phyloP scores from a whole-genome alignment of 2,113 vertebrate genomes.

The Notiomystis cincta region DNA sequence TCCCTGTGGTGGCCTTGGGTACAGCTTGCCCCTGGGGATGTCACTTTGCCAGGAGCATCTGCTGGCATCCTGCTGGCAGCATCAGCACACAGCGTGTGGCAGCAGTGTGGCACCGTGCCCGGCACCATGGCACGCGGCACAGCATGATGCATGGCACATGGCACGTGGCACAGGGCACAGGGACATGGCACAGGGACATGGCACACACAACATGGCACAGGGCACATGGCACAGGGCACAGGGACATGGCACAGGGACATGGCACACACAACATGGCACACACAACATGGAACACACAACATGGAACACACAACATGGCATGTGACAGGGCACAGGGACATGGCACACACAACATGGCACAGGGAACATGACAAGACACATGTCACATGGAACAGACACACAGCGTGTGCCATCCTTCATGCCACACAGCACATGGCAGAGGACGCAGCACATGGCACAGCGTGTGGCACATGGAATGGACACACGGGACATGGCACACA shows the following conservation, averaged over 20 bases:
- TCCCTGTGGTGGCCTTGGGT: not conserved
- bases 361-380: accelerated
- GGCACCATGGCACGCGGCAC: not conserved
- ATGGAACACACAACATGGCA: too few relatives aligned
- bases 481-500: accelerated
- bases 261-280: accelerated
- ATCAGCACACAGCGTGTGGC: accelerated
- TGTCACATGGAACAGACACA: not conserved
- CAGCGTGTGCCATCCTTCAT: too few relatives aligned
- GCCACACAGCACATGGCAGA: too few relatives aligned
- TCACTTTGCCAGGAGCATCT: not conserved
- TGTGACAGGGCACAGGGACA: not conserved
- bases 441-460: not conserved
- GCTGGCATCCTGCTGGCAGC: accelerated
- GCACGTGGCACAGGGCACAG: not conserved
- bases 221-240: accelerated
- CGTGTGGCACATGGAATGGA: not conserved
- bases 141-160: accelerated
- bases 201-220: accelerated
- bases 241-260: accelerated
- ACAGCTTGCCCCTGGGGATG: accelerated
- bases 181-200: accelerated
- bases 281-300: not conserved
- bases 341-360: not conserved
- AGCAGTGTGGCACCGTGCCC: not conserved